Evolutionary conservation across 1,140 invertebrate species (phyloP).

Genomic region (Papilio polyxenes): DNA sequence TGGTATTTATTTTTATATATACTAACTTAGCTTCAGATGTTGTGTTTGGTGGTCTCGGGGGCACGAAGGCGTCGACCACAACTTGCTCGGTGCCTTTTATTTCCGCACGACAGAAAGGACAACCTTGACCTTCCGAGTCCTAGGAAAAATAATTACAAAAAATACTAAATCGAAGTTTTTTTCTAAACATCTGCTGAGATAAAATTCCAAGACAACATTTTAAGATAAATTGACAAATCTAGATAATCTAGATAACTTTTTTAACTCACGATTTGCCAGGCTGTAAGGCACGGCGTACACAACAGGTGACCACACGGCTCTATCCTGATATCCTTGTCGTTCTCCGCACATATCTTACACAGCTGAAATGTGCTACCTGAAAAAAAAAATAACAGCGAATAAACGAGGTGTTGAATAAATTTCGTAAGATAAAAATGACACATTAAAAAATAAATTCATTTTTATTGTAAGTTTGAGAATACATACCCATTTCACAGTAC

Average conservation of each 20-base stretch:
- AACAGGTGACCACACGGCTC: constrained; percentile 99
- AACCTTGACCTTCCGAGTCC: constrained; percentile 98
- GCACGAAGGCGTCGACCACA: constrained; percentile 93
- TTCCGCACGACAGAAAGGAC: constrained; percentile 99
- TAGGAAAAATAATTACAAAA: constrained; percentile 68
- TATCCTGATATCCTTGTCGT: constrained; percentile 99
- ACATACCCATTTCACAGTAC: constrained; percentile 98
- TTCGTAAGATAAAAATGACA: no score
- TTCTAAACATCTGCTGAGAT: no score
- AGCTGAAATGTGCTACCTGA: constrained; percentile 96
- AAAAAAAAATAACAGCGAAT: constrained; percentile 43
- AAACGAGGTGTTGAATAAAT: no score
- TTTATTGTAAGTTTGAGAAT: no score
- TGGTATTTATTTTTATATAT: not conserved
- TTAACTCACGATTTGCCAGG: constrained; percentile 74
- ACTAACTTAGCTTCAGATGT: constrained; percentile 75
- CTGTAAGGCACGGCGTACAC: constrained; percentile 92
- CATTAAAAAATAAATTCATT: no score
- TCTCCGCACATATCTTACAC: constrained; percentile 99
- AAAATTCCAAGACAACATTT: not conserved
- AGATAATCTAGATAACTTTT: not conserved
- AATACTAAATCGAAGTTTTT: not conserved
- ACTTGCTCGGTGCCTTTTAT: constrained; percentile 99
- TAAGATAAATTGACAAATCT: not conserved
- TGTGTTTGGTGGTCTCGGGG: constrained; percentile 85